Base-by-base conservation (phyloP, 2,888 invertebrate genomes). In the Eupithecia insigniata region DNA sequence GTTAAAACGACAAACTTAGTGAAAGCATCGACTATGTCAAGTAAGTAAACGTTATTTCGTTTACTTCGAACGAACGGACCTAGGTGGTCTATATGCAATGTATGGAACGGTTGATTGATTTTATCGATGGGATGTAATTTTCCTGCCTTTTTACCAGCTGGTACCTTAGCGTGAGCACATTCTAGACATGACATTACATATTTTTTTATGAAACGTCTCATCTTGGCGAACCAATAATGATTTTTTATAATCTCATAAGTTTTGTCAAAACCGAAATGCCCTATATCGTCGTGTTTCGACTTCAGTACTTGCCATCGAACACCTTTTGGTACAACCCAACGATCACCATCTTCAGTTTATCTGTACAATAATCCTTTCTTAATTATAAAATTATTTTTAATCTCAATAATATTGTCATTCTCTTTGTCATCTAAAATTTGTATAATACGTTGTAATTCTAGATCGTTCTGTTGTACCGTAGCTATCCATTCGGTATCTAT, bases 61-160 rank as follows among this genome's bases (percentile, higher is more conserved):
- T 66, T 74, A 34, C 74, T 74, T 8, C 69, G 51, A 2, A 74
- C 69, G 39, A 73, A 73, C 2, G 73, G 73, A 8, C 74, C 74
- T 16, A 74, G 51, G 34, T 71, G 74, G 30, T 70, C 66, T 12
- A 55, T 34, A 28, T 67, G 66, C 1, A 67, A 2, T 2, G 71
- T 71, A 36, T 71, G 67, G 36, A 71, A 71, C 5, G 71, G 71
- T 6, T 6, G 0, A 14, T 51, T 22, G 14, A 67, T 43, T 36
- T 67, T 71, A 16, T 28, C n/a, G 22, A 71, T 71, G 0, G 71
- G 71, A 22, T 71, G 66, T 16, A 71, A 18, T 36, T 55, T 1
- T 1, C 66, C 70, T 16, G 26, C 43, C 26, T 32, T 36, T 70
- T 43, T 66, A 16, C 70, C 70, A 30, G 60, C 22, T 4, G 64